Conservation (phyloP, 1,140 invertebrate species). For the Bombus sibiricus region DNA sequence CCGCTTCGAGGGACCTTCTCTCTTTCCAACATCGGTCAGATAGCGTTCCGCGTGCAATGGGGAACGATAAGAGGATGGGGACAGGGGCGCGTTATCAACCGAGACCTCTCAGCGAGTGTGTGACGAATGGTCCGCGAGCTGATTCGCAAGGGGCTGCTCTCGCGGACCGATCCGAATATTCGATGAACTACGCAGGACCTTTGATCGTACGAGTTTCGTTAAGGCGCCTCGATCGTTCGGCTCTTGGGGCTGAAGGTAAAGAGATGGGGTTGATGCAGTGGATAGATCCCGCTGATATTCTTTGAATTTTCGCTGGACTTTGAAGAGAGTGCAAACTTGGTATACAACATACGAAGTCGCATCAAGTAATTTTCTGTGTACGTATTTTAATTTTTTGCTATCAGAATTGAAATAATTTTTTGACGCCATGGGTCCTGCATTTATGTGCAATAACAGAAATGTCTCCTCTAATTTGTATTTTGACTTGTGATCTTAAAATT, state of each 20-base stretch:
- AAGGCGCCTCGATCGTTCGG: not conserved
- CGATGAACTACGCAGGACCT: conserved; percentile 68
- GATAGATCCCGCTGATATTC: not conserved
- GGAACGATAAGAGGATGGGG: conserved; percentile 8
- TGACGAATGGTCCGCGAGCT: conserved; percentile 81
- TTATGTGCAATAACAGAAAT: not conserved
- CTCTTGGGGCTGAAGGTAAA: not conserved
- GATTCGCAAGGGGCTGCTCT: conserved; percentile 66
- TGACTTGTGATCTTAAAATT: not conserved
- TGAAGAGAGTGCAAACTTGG: not conserved
- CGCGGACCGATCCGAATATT: conserved; percentile 74
- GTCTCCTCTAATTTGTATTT: too few relatives aligned
- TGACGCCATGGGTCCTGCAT: not conserved
- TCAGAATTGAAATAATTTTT: not conserved
- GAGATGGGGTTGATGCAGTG: not conserved
- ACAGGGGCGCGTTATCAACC: conserved; percentile 76
- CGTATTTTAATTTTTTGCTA: fast-evolving
- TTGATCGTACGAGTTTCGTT: conserved; percentile 28
- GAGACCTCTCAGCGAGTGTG: conserved; percentile 80
- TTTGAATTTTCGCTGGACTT: not conserved
- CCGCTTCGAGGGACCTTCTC: conserved; percentile 57
- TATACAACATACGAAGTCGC: not conserved
- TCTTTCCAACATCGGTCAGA: conserved; percentile 34
- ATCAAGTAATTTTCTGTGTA: not conserved
- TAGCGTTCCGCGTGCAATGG: conserved; percentile 56